Evolutionary conservation across 2,113 vertebrate species (phyloP), one percentile per base, ranked within the genome.

Genomic region (Psettodes erumei): DNA sequence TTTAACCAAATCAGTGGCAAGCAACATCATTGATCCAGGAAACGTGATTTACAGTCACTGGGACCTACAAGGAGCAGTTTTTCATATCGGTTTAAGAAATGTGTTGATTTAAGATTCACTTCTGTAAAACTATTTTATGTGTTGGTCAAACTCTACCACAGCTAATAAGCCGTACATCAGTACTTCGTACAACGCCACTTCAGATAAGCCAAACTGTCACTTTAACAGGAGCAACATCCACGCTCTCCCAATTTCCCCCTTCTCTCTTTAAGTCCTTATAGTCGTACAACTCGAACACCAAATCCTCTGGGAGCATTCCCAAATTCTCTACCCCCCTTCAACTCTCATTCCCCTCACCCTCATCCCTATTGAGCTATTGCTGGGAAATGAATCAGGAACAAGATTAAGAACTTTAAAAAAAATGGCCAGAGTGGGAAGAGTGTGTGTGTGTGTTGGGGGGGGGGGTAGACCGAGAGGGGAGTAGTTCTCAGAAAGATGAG

Each of bases 371-470:
- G 42, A 78, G 59, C 48, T 23, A 48, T 50, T 86, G 75, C 69
- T 55, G 64, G 33, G 66, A 81, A 88, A 80, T 55, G 65, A 58
- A 88, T 85, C 80, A 77, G 68, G 71, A 72, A 71, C 25, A 16
- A 82, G 86, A 91, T 89, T 91, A 90, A 77, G 81, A 85, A 61
- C 69, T 76, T 33, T 11, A 82, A 85, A 75, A 63, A 80, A 83
- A 79, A 83, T 33, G 40, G 28, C 30, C 65, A 33, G 42, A 75
- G 77, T 51, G 63, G 58, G 30, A 74, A 55, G 68, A 74, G 81
- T 47, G 42, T n/a, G n/a, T n/a, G n/a, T n/a, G n/a, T n/a, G n/a
- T n/a, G n/a, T n/a, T n/a, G n/a, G n/a, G n/a, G n/a, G 28, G 61
- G 72, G 73, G 68, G 56, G 60, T 76, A 61, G 60, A 62, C 37